Evolutionary conservation across 2,113 vertebrate genomes (phyloP), one percentile per base, ranked within the genome.

Genomic region (Nothocercus julius): DNA sequence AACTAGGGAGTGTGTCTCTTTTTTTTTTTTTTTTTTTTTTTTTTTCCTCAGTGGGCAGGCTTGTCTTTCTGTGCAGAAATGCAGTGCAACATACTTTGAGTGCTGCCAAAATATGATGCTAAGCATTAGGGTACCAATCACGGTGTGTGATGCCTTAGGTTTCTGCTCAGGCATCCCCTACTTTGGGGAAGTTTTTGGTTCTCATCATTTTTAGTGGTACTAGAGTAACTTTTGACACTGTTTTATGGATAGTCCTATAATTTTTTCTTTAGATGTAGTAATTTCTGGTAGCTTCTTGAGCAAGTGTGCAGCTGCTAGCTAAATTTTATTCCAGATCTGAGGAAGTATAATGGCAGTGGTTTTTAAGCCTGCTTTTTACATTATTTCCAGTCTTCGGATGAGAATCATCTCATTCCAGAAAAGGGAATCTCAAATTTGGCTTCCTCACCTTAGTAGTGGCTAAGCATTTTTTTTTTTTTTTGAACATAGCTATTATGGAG

Each of bases 21-120:
- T 94, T 79, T 81, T 74, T 78, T 89, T 44, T 44, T 44, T 44
- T 44, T 94, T 79, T 81, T 74, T 44, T 44, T 93, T 76, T 79
- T 74, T 89, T 80, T 61, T 47, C 36, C 56, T 96, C 64, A 40
- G 85, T 89, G 86, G 72, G 53, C 44, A 84, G 68, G 5, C 51
- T 58, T 18, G 2, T 5, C 11, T 42, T 67, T 63, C 70, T 63
- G 8, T 85, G 64, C 27, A 36, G 72, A 42, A 77, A 54, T 58
- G 32, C 20, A 14, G 19, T 32, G 40, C 28, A 20, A 25, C 7
- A 9, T 56, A 1, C 11, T 61, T 56, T 38, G 14, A 22, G 47
- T 79, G 30, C 32, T 87, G 36, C 63, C 49, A 59, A 73, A 82
- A 80, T 62, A 25, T 27, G 21, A 54, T 25, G 10, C 58, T 51